Evolutionary conservation across 2,888 invertebrate genomes (phyloP).

Genomic region (Nowickia ferox): DNA sequence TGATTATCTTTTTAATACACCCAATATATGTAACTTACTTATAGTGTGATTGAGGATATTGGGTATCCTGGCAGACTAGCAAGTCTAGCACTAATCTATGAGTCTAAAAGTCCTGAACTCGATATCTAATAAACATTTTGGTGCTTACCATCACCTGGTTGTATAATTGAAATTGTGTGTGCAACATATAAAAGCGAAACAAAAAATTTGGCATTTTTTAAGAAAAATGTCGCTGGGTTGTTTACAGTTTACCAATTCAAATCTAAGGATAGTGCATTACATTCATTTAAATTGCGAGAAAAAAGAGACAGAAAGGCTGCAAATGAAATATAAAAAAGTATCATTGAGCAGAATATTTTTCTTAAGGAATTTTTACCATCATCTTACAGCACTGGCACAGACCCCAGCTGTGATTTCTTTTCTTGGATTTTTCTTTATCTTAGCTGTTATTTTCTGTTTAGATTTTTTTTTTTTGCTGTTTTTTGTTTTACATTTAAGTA

Average conservation of each 20-base stretch:
- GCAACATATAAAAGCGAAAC: not conserved
- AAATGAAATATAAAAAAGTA: slow-evolving; percentile 17
- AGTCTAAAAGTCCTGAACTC: too few species aligned
- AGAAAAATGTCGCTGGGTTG: slow-evolving; percentile 2
- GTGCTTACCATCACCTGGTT: too few species aligned
- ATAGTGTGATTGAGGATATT: too few species aligned
- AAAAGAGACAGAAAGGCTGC: not conserved
- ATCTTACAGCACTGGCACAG: slow-evolving; percentile 64
- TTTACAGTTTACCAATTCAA: slow-evolving; percentile 22
- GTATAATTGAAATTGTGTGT: too few species aligned
- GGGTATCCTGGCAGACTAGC: too few species aligned
- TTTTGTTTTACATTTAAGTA: slow-evolving; percentile 45
- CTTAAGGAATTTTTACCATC: slow-evolving; percentile 51
- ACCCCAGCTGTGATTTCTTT: slow-evolving; percentile 75
- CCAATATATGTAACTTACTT: too few species aligned
- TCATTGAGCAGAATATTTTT: slow-evolving; percentile 28
- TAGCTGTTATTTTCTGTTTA: slow-evolving; percentile 39
- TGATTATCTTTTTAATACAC: too few species aligned
- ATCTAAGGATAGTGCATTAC: slow-evolving; percentile 62
- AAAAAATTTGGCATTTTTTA: not conserved
- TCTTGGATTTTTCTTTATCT: slow-evolving; percentile 20
- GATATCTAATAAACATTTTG: not conserved
- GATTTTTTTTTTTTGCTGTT: slow-evolving; percentile 41
- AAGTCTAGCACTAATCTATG: too few species aligned
- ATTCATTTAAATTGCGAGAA: slow-evolving; percentile 24